A percentile compares a stretch with the other conserved stretches of the same genome.
phyloP scores from a whole-genome alignment of 2,888 invertebrate genomes.

The Aethes cnicana region DNA sequence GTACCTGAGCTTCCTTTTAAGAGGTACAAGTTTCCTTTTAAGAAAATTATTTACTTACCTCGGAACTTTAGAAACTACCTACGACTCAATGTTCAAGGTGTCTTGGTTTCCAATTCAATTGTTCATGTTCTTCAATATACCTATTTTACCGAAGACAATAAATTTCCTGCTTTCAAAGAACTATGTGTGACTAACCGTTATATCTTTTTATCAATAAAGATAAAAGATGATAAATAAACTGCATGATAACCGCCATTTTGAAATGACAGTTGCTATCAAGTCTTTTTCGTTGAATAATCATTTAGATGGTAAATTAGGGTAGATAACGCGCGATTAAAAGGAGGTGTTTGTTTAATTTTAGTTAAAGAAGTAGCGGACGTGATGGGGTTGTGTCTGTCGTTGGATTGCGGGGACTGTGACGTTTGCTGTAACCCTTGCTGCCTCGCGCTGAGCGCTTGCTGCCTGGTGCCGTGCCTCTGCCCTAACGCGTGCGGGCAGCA shows the following conservation, averaged over 20 bases:
- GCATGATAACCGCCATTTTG: slow-evolving; percentile 39
- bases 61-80: not conserved
- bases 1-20: too few species aligned
- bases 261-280: not conserved
- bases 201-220: slow-evolving; percentile 51
- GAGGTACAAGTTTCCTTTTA: too few species aligned
- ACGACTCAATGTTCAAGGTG: not conserved
- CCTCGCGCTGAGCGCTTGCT: slow-evolving; percentile 69
- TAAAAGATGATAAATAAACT: slow-evolving; percentile 48
- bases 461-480: slow-evolving; percentile 70
- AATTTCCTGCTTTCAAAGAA: slow-evolving; percentile 12
- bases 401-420: slow-evolving; percentile 72
- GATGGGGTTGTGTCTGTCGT: slow-evolving; percentile 73
- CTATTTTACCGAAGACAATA: not conserved
- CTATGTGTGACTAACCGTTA: slow-evolving; percentile 31
- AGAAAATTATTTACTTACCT: not conserved
- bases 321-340: slow-evolving; percentile 12
- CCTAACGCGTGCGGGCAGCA: slow-evolving; percentile 75
- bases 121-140: not conserved
- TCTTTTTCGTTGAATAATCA: not conserved
- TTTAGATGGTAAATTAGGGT: not conserved
- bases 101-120: slow-evolving; percentile 1
- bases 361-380: slow-evolving; percentile 46
- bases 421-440: slow-evolving; percentile 72
- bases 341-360: slow-evolving; percentile 44